Conservation (phyloP, 2,888 invertebrate genomes). For the Oscheius sp. region DNA sequence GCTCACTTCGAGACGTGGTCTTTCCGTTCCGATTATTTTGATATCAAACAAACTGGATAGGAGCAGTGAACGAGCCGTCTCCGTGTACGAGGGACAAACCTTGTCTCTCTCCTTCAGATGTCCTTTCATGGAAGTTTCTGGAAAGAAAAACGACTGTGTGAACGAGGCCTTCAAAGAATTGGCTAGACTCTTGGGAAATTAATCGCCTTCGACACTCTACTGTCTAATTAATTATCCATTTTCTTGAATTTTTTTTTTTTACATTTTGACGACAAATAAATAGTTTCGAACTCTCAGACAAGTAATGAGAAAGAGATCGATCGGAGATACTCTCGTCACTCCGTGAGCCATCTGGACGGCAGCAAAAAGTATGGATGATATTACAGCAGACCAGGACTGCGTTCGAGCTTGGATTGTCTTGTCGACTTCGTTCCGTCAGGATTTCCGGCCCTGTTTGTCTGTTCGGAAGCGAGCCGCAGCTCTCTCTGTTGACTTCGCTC, state of each 20-base stretch:
- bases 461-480: slow-evolving; percentile 22
- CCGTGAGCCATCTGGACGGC: slow-evolving; percentile 30
- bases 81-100: slow-evolving; percentile 46
- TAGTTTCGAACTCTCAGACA: not conserved
- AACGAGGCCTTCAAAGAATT: slow-evolving; percentile 39
- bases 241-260: not conserved
- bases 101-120: slow-evolving; percentile 42
- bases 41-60: slow-evolving; percentile 49
- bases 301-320: not conserved
- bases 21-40: slow-evolving; percentile 48
- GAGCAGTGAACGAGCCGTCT: slow-evolving; percentile 44
- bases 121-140: slow-evolving; percentile 54
- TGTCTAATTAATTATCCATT: slow-evolving; percentile 11
- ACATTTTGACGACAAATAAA: not conserved
- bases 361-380: slow-evolving; percentile 27
- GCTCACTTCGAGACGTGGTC: slow-evolving; percentile 6
- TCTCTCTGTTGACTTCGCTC: not conserved
- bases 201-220: slow-evolving; percentile 1
- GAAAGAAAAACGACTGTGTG: slow-evolving; percentile 52
- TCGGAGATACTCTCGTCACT: slow-evolving; percentile 8
- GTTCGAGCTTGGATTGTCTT: slow-evolving; percentile 9
- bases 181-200: slow-evolving; percentile 7
- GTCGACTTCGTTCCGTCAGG: slow-evolving; percentile 16
- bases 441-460: slow-evolving; percentile 18
- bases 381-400: slow-evolving; percentile 18